Evolutionary conservation across 2,113 vertebrate genomes (phyloP), one percentile per base, ranked within the genome.

Genomic region (Regulus satrapa): DNA sequence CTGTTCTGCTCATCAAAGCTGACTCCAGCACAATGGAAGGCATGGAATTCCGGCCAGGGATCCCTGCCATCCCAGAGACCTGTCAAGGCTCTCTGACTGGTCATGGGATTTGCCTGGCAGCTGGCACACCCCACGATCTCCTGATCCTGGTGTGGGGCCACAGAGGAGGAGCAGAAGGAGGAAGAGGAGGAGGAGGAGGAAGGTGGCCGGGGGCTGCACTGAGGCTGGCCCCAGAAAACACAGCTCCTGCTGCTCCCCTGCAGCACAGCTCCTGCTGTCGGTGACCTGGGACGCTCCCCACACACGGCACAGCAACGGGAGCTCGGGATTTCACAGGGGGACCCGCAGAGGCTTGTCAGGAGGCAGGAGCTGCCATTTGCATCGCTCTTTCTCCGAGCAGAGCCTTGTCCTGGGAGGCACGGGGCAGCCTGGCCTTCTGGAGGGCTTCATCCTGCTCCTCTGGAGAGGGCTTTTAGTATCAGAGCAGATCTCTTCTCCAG

Each of bases 101-200:
- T 92, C 92, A 92, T 82, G 90, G 72, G 94, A 89, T 92, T 85
- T 73, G 92, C 95, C 82, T 79, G 56, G 85, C 90, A 92, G 85
- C 74, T 88, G 74, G 81, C 74, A 48, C 88, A 71, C 62, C 90
- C 78, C 4, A 10, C 85, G 85, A 92, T 93, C 73, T 80, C 67
- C 61, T 13, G 52, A 9, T 26, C 77, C 28, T 5, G 8, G 4
- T 20, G 55, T 1, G 14, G 52, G 51, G 69, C 18, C 1, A 0
- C 12, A 5, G 51, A 76, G 49, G 32, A 90, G n/a, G 31, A 84
- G 59, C 61, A 74, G 32, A 7, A 66, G 8, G n/a, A 38, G 7
- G 46, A 74, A 41, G 18, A 90, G n/a, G 62, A 73, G 5, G 69
- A 86, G 32, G 45, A 79, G 49, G 32, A 89, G 43, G 41, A 85